These are phyloP conservation scores for Vicugna pacos DNA, from an alignment of 2,113 vertebrate species.

Conservation along the genomic window DNA sequence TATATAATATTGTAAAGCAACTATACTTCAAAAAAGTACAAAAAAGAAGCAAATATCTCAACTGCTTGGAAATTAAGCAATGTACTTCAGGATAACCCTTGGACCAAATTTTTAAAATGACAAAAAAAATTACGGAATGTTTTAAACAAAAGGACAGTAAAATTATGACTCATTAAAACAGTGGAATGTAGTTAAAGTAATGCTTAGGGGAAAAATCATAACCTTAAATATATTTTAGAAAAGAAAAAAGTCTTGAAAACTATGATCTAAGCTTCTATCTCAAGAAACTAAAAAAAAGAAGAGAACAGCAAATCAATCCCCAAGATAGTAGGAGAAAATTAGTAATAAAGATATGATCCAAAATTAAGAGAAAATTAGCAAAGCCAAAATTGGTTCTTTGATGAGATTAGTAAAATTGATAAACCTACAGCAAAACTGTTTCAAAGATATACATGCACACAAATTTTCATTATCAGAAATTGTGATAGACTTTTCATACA, in stretches of 20 bases:
- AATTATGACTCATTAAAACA: not conserved
- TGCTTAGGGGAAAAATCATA: not conserved
- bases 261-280: not conserved
- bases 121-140: not conserved
- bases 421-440: not conserved
- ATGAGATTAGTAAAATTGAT: not conserved
- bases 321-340: not conserved
- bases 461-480: not conserved
- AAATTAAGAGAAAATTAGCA: constrained; percentile 28
- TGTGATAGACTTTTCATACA: not conserved
- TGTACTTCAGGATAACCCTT: not conserved
- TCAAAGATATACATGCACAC: not conserved
- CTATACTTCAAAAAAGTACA: not conserved
- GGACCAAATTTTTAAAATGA: not conserved
- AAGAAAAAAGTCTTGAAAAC: not conserved
- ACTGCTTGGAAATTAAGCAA: not conserved
- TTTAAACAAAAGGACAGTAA: not conserved
- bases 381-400: not conserved
- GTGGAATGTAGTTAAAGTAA: not conserved
- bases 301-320: not conserved
- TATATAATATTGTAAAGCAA: not conserved
- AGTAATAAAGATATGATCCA: not conserved
- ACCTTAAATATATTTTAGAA: not conserved
- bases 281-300: not conserved
- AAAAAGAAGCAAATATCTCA: not conserved